Conservation (phyloP, 2,797 vertebrate genomes). For the Glyptemys insculpta region DNA sequence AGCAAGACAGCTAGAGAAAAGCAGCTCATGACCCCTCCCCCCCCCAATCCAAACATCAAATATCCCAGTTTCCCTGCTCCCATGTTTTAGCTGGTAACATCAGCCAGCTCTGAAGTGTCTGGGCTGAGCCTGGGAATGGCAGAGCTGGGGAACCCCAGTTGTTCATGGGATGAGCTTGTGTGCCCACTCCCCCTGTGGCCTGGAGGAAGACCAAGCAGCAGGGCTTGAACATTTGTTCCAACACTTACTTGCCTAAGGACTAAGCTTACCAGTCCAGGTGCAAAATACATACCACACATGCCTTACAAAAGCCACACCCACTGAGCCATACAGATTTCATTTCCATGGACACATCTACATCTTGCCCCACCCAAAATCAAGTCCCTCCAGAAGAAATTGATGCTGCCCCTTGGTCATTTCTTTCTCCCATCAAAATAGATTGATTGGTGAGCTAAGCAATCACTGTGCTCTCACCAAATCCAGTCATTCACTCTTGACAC, state of each 20-base stretch:
- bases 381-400: neutral
- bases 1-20: neutral
- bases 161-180: neutral
- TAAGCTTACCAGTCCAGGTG: neutral
- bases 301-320: neutral
- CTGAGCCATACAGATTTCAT: neutral
- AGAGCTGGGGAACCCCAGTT: neutral
- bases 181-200: neutral
- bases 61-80: neutral
- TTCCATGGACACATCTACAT: neutral
- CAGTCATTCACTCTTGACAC: neutral
- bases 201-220: neutral
- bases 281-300: neutral
- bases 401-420: neutral
- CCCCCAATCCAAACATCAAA: neutral
- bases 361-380: neutral
- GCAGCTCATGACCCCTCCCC: neutral
- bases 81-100: neutral
- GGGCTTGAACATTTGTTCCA: neutral
- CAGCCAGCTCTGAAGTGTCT: conserved; percentile 1
- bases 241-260: neutral
- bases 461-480: neutral
- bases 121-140: neutral
- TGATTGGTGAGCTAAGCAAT: neutral
- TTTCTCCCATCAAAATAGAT: neutral